phyloP scores from a whole-genome alignment of 2,113 vertebrate genomes.

The Myodes glareolus region DNA sequence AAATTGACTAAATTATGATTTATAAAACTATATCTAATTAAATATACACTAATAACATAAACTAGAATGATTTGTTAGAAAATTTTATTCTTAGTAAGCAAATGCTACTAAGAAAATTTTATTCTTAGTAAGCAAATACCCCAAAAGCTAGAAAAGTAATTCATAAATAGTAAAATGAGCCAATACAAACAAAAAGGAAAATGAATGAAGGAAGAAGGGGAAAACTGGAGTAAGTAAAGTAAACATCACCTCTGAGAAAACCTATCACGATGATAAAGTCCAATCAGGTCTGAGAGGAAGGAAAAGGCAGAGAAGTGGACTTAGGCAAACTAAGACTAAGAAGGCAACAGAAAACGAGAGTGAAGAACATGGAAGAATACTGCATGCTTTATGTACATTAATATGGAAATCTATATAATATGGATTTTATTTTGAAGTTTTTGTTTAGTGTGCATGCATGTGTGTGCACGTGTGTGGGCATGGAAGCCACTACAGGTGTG shows the following conservation, averaged over 20 bases:
- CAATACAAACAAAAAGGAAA: slow-evolving; percentile 6
- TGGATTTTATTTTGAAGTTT: not conserved
- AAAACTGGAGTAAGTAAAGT: not conserved
- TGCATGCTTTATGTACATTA: not conserved
- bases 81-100: not conserved
- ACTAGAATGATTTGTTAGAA: slow-evolving; percentile 37
- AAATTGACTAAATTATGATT: not conserved
- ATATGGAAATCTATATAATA: slow-evolving; percentile 6
- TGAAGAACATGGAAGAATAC: not conserved
- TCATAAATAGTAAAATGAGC: slow-evolving; percentile 8
- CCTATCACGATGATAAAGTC: not conserved
- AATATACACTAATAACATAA: not conserved
- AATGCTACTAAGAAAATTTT: too few relatives aligned
- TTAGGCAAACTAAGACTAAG: not conserved
- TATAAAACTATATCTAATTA: not conserved
- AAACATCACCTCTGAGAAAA: slow-evolving; percentile 41
- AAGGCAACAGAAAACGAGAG: not conserved
- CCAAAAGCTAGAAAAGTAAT: slow-evolving; percentile 34
- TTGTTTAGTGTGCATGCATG: not conserved
- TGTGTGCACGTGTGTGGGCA: not conserved
- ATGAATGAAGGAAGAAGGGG: not conserved
- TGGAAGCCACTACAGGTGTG: not conserved
- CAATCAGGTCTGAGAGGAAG: not conserved
- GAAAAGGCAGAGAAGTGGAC: not conserved
- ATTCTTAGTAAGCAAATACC: not conserved